Percentiles rank a stretch among this genome's conserved stretches.
Evolutionary conservation across 2,888 invertebrate genomes (phyloP).

Genomic region (Lamproptera curius): DNA sequence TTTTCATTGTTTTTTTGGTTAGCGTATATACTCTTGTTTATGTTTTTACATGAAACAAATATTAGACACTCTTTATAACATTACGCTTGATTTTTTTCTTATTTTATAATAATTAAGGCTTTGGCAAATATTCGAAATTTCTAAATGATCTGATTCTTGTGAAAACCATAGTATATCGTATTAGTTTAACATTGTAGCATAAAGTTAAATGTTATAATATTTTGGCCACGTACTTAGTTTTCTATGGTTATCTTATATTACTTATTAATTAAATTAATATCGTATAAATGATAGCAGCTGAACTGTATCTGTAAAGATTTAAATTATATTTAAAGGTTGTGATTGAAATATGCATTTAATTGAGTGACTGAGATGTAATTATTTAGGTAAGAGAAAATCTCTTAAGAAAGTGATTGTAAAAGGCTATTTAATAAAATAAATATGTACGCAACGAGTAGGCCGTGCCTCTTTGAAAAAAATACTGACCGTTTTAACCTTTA

Average conservation of each 20-base stretch:
- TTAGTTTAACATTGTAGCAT: not conserved
- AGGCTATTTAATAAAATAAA: not conserved
- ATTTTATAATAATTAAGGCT: no score
- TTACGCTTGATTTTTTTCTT: no score
- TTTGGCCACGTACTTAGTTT: slow-evolving; percentile 28
- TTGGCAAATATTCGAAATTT: not conserved
- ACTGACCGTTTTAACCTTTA: no score
- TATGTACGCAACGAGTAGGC: slow-evolving; percentile 2
- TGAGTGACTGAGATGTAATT: slow-evolving; percentile 15
- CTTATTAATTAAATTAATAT: not conserved
- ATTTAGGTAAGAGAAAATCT: no score
- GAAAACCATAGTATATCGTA: not conserved
- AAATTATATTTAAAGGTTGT: slow-evolving; percentile 24
- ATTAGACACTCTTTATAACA: no score
- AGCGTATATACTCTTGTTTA: slow-evolving; percentile 6
- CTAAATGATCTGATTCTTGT: slow-evolving; percentile 18
- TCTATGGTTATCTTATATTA: not conserved
- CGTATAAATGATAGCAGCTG: not conserved
- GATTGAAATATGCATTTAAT: slow-evolving; percentile 24
- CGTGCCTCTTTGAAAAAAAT: not conserved
- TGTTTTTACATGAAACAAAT: slow-evolving; percentile 2
- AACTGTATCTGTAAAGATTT: slow-evolving; percentile 9
- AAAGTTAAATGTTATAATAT: not conserved
- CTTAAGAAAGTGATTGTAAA: not conserved
- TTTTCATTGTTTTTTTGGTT: no score